Conservation (phyloP, 1,140 invertebrate genomes). For the Neodiprion fabricii region DNA sequence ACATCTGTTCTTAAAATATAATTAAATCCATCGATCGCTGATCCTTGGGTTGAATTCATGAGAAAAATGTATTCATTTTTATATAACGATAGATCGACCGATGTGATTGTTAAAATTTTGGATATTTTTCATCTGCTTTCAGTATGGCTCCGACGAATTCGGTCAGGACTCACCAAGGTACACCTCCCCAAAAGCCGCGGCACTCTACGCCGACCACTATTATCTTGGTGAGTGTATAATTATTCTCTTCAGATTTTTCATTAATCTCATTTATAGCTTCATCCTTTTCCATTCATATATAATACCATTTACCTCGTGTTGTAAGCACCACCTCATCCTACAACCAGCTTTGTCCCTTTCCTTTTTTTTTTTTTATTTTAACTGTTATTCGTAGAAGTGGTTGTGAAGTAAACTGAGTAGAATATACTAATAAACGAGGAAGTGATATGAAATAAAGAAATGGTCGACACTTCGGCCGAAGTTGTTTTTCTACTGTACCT, state of each 20-base stretch:
- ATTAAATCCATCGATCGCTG: too few relatives aligned
- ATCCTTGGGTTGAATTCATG: too few relatives aligned
- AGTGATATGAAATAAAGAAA: too few relatives aligned
- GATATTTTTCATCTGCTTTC: conserved; percentile 55
- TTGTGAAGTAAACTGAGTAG: background rate
- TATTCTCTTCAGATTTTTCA: too few relatives aligned
- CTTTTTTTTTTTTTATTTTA: background rate
- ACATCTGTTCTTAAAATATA: too few relatives aligned
- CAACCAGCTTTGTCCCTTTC: background rate
- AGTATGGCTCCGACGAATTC: conserved; percentile 91
- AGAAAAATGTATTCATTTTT: too few relatives aligned
- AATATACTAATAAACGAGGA: background rate
- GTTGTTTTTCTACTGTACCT: too few relatives aligned
- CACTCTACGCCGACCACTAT: conserved; percentile 59
- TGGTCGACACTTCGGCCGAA: too few relatives aligned
- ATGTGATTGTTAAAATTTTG: conserved; percentile 24
- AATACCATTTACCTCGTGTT: too few relatives aligned
- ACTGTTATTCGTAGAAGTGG: background rate
- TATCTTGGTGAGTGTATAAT: conserved; percentile 57
- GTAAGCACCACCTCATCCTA: too few relatives aligned
- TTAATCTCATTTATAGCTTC: background rate
- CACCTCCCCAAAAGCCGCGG: conserved; percentile 78
- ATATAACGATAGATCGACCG: too few relatives aligned
- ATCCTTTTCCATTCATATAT: background rate
- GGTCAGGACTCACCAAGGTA: conserved; percentile 85